Conservation (phyloP, 2,113 vertebrate genomes). For the Gallinago paraguaiae region DNA sequence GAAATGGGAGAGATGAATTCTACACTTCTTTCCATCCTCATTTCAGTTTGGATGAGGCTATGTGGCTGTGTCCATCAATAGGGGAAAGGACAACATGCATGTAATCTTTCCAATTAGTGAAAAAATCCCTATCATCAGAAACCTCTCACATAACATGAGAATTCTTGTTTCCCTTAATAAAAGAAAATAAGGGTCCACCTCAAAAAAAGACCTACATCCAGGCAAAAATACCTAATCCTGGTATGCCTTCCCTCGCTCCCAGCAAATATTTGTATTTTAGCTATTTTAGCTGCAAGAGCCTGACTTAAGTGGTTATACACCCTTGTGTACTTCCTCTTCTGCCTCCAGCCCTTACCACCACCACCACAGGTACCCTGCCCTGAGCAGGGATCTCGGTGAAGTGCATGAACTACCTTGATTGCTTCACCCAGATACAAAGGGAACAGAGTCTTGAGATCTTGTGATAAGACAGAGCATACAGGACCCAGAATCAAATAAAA, state of each 20-base stretch:
- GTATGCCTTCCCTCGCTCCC: neutral
- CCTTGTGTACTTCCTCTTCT: neutral
- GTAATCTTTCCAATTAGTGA: neutral
- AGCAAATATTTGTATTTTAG: conserved; percentile 25
- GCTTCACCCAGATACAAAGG: neutral
- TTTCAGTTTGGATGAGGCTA: neutral
- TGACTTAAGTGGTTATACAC: neutral
- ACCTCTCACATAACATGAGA: neutral
- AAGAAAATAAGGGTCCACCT: neutral
- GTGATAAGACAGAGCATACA: neutral
- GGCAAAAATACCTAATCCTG: neutral
- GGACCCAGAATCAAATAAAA: neutral
- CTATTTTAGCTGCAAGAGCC: conserved; percentile 2
- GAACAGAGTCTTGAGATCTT: neutral
- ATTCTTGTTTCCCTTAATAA: neutral
- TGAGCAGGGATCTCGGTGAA: neutral
- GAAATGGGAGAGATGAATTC: neutral
- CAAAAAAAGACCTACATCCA: neutral
- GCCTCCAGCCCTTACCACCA: neutral
- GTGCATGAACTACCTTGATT: neutral
- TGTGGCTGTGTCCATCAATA: neutral
- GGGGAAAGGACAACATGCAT: neutral
- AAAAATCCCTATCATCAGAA: neutral
- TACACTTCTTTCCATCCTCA: neutral
- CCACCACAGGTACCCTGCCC: neutral